These are phyloP conservation scores for Torymus aiolomorphi DNA, from an alignment of 2,888 invertebrate species.

Conservation along the genomic window DNA sequence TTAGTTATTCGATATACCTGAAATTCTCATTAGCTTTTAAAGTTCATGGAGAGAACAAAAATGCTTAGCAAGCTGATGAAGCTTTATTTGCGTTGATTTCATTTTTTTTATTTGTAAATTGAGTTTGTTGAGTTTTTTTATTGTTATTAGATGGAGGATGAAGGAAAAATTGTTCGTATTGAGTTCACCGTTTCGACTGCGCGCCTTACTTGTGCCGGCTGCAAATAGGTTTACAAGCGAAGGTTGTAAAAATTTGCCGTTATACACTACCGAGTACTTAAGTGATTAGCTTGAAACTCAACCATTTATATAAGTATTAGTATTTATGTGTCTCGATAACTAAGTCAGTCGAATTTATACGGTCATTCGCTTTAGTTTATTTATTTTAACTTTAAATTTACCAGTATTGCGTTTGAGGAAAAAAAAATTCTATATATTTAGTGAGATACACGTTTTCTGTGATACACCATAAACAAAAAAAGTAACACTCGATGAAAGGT, in stretches of 20 bases:
- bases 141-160: neutral
- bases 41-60: neutral
- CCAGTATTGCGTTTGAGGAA: conserved; percentile 34
- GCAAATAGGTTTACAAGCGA: conserved; percentile 23
- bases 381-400: conserved; percentile 39
- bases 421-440: conserved; percentile 38
- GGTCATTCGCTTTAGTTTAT: neutral
- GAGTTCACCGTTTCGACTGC: conserved; percentile 35
- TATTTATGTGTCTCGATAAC: conserved; percentile 25
- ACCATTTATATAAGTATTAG: conserved; percentile 40
- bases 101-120: conserved; percentile 31
- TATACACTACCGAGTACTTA: conserved; percentile 46
- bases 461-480: conserved; percentile 31
- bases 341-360: conserved; percentile 34
- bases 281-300: conserved; percentile 38
- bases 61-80: neutral
- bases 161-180: conserved; percentile 28
- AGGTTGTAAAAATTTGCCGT: conserved; percentile 18
- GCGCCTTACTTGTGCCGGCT: conserved; percentile 24
- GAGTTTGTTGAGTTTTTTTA: conserved; percentile 18
- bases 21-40: neutral
- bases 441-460: conserved; percentile 50
- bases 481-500: conserved; percentile 17
- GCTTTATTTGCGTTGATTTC: neutral
- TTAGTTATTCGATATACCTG: too few relatives aligned